Evolutionary conservation across 2,888 invertebrate species (phyloP), one percentile per base, ranked within the genome.

Genomic region (Colletes collaris): DNA sequence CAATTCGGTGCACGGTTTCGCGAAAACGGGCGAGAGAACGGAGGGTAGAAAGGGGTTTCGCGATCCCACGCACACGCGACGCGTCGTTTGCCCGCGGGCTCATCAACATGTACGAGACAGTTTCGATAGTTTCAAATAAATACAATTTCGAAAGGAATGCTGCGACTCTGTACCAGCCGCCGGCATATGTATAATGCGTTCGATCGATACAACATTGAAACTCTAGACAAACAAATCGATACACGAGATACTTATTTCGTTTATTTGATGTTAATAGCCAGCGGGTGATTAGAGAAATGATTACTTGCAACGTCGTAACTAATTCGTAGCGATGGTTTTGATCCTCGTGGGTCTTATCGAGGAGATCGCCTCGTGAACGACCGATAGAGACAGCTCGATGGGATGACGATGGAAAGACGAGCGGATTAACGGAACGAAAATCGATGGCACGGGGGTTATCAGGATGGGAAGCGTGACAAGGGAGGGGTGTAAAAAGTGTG

Each of bases 401-500:
- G 69, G 64, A 55, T 16, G 53, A 49, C 68, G 69, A 52, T 50
- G 70, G 69, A 68, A 55, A 16, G 53, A 49, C 59, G 56, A 52
- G 74, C 65, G 66, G 74, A 79, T 73, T 73, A 76, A 76, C 50
- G 70, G 60, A 64, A 76, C 70, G 62, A 79, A 82, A 79, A 71
- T 79, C 66, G 77, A 76, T 70, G 69, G 69, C 10, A 69, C 71
- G 50, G 55, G 35, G 69, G 75, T 86, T 79, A 82, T 59, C 63
- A 68, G 65, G 76, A 62, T 72, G 66, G 68, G 64, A 16, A 55
- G 16, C 76, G 53, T 10, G 19, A 46, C 44, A 50, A 13, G 46
- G 52, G 7, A 60, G 5, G 5, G 27, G 44, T 5, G 53, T 10
- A 19, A 46, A 40, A 50, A 11, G 46, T 46, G 8, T 55, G 5